These are phyloP conservation scores for Chymomyza procnemis DNA, from an alignment of 2,888 invertebrate species.

Conservation along the genomic window DNA sequence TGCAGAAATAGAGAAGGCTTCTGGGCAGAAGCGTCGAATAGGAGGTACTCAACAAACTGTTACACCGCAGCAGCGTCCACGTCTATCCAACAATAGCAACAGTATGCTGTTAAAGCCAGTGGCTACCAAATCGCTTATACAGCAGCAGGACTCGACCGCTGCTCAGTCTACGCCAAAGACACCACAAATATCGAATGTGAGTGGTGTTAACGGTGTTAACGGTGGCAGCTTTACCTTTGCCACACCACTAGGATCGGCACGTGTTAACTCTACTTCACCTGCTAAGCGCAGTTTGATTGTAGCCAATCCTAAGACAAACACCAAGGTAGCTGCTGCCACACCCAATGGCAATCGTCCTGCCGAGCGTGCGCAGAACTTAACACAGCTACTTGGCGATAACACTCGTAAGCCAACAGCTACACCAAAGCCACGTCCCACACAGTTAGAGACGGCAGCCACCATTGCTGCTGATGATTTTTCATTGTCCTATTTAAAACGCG, in stretches of 20 bases:
- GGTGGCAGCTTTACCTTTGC: neutral
- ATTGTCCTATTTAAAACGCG: constrained; percentile 48
- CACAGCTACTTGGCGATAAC: neutral
- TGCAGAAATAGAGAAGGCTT: constrained; percentile 1
- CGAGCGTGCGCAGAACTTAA: neutral
- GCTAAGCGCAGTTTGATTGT: constrained; percentile 45
- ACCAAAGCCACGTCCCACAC: neutral
- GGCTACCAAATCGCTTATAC: neutral
- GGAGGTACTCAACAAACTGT: neutral
- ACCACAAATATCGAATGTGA: constrained; percentile 43
- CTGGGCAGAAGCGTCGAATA: constrained; percentile 46
- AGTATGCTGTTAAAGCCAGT: neutral
- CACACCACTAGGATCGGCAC: neutral
- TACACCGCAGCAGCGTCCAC: constrained; percentile 40
- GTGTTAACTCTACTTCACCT: neutral
- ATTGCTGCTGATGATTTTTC: constrained; percentile 60
- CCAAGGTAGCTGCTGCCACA: neutral
- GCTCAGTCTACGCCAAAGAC: constrained; percentile 21
- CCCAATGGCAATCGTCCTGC: no score
- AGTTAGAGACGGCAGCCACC: constrained; percentile 47
- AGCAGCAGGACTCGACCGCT: constrained; percentile 23
- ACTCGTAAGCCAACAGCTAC: neutral
- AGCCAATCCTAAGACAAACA: constrained; percentile 40
- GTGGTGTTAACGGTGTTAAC: neutral
- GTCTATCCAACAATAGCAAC: constrained; percentile 19